A percentile compares a stretch with the other conserved stretches of the same genome.
Evolutionary conservation across 2,113 vertebrate species (phyloP).

Genomic region (Bubo scandiacus): DNA sequence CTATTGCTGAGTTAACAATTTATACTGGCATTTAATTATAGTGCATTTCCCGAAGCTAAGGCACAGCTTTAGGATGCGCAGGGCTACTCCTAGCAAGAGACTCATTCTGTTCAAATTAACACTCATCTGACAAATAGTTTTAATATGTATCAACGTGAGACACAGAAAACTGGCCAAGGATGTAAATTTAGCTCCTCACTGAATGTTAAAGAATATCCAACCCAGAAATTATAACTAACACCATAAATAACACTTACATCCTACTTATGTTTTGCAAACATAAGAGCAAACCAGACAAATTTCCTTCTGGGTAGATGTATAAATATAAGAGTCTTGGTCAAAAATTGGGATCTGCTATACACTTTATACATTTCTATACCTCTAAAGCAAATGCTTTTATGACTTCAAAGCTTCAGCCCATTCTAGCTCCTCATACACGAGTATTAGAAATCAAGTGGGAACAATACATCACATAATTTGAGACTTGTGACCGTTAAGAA

Average conservation of each 20-base stretch:
- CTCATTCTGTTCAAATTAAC: not conserved
- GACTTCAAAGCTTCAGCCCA: not conserved
- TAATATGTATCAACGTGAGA: not conserved
- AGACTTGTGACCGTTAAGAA: not conserved
- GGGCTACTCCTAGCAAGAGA: not conserved
- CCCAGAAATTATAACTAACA: not conserved
- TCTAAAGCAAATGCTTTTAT: not conserved
- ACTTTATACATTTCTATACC: not conserved
- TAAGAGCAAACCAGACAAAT: not conserved
- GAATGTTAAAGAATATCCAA: not conserved
- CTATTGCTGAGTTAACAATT: not conserved
- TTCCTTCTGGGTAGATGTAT: not conserved
- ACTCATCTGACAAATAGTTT: not conserved
- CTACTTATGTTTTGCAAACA: not conserved
- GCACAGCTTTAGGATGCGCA: not conserved
- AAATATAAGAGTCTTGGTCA: not conserved
- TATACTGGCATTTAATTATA: not conserved
- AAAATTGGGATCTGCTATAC: not conserved
- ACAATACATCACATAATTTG: not conserved
- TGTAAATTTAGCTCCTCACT: not conserved
- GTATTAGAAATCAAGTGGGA: not conserved
- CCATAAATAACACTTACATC: not conserved
- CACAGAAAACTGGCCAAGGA: not conserved
- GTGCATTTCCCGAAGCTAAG: not conserved
- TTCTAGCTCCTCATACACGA: not conserved